phyloP scores from a whole-genome alignment of 2,797 vertebrate species.

The Nothura maculosa region DNA sequence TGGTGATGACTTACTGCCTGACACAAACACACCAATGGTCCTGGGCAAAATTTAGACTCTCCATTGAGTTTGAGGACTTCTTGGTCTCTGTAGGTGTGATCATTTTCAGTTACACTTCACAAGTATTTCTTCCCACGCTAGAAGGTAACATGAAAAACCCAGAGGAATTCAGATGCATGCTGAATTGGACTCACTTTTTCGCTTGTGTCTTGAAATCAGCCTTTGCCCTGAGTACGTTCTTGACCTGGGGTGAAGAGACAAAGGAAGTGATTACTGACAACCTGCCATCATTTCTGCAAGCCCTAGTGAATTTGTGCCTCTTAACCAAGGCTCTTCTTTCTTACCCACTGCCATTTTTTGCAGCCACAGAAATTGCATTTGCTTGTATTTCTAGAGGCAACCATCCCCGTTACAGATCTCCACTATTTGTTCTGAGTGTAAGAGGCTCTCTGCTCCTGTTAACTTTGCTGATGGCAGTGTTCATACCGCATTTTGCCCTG shows the following conservation, averaged over 20 bases:
- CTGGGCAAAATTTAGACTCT: constrained; percentile 80
- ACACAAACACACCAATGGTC: constrained; percentile 81
- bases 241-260: constrained; percentile 85
- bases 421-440: constrained; percentile 68
- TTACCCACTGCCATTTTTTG: constrained; percentile 87
- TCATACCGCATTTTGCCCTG: constrained; percentile 84
- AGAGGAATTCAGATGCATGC: constrained; percentile 80
- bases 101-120: constrained; percentile 91
- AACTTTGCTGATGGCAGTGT: constrained; percentile 82
- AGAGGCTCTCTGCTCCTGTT: constrained; percentile 82
- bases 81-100: constrained; percentile 86
- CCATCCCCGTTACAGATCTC: not conserved
- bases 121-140: constrained; percentile 87
- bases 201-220: constrained; percentile 86
- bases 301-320: constrained; percentile 84
- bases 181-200: constrained; percentile 84
- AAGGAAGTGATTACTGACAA: constrained; percentile 89
- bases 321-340: constrained; percentile 86
- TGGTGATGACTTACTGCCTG: constrained; percentile 84
- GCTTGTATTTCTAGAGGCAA: constrained; percentile 51
- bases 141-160: constrained; percentile 86
- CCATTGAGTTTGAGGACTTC: constrained; percentile 84
- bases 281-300: constrained; percentile 82
- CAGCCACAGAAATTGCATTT: constrained; percentile 83
- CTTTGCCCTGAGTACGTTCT: constrained; percentile 82